Percentiles rank a stretch among this genome's conserved stretches.
Evolutionary conservation across 2,888 invertebrate species (phyloP).

Genomic region (Lasioglossum leucozonium): DNA sequence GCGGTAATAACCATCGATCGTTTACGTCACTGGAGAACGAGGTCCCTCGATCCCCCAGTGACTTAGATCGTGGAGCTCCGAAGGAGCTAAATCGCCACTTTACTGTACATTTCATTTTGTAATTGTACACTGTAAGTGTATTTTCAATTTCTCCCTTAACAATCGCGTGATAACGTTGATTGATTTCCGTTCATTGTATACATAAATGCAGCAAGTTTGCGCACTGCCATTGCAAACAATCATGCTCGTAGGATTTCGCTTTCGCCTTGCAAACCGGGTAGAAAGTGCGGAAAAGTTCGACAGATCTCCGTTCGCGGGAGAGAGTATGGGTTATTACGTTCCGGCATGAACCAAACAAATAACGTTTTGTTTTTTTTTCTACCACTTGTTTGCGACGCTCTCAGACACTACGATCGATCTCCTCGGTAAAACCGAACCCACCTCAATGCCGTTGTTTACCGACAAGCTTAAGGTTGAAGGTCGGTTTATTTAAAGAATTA

Average conservation of each 20-base stretch:
- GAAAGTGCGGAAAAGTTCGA: background rate
- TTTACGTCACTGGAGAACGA: background rate
- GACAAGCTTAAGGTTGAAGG: constrained; percentile 64
- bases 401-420: constrained; percentile 50
- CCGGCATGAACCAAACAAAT: constrained; percentile 16
- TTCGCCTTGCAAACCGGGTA: background rate
- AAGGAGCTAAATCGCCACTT: too few species aligned
- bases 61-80: too few species aligned
- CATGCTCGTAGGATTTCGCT: background rate
- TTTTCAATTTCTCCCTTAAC: too few species aligned
- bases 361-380: constrained; percentile 15
- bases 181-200: background rate
- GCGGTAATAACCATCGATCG: background rate
- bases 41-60: background rate
- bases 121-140: background rate
- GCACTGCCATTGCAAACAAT: background rate
- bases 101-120: too few species aligned
- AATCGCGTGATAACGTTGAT: too few species aligned
- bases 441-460: constrained; percentile 59
- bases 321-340: too few species aligned
- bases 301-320: background rate
- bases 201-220: background rate
- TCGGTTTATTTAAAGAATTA: constrained; percentile 62
- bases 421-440: constrained; percentile 49
- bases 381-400: constrained; percentile 12